Evolutionary conservation across 2,888 invertebrate genomes (phyloP), one percentile per base, ranked within the genome.

Genomic region (Copidosoma aretas): DNA sequence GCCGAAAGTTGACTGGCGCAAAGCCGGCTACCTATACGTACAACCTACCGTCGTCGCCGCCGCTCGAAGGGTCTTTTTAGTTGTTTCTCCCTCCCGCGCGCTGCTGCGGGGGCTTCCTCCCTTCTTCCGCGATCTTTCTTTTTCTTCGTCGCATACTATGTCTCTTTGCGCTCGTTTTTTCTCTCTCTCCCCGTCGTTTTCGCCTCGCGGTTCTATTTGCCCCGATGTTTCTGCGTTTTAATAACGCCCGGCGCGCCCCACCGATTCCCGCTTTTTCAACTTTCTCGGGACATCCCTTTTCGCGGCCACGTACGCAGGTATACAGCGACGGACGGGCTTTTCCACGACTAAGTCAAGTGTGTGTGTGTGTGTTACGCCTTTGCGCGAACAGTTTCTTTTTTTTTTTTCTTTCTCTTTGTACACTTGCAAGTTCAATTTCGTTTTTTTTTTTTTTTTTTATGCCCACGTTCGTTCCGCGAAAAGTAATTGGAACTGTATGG

Each of bases 1-100:
- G 67, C 73, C 71, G 71, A 73, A 73, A 73, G 72, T 69, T 52
- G 64, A 67, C 63, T 64, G 49, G 64, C 67, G 73, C 69, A 72
- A 73, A 67, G 70, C 66, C 68, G 59, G 67, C 60, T 70, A 73
- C n/a, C n/a, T n/a, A n/a, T n/a, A n/a, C 41, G 41, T 10, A 14
- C 41, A 41, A 41, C 41, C 41, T 41, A 8, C 14, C 14, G 41
- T 41, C 14, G 70, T 61, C 58, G 66, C 51, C 22, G 52, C 52
- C 52, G 53, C 57, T 60, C 62, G 69, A 70, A 63, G 66, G 58
- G 67, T 67, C 64, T 67, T 70, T 67, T 49, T 60, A n/a, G n/a
- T n/a, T n/a, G n/a, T 53, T 22, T 19, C 12, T 17, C 43, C 43
- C 43, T 2, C 8, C 43, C 43, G 12, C 15, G 15, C 43, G 17